Conservation (phyloP, 2,113 vertebrate genomes). For the Syngnathus floridae region DNA sequence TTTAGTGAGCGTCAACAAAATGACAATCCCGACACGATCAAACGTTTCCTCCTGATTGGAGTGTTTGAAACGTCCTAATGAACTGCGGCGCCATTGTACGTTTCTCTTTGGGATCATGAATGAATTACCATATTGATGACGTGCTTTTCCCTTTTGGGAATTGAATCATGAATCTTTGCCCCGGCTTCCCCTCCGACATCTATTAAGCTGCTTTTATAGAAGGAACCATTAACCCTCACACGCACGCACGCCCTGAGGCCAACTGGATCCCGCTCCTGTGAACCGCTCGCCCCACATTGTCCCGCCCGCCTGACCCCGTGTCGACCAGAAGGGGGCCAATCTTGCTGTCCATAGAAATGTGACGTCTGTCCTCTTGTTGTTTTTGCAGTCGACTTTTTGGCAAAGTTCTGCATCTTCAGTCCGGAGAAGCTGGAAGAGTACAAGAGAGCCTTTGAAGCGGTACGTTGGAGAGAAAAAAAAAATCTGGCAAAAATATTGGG, state of each 20-base stretch:
- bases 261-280: conserved; percentile 41
- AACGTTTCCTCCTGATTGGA: neutral
- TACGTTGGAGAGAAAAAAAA: conserved; percentile 69
- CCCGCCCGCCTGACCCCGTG: conserved; percentile 2
- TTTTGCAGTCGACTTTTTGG: conserved; percentile 86
- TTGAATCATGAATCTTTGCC: neutral
- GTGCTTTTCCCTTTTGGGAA: neutral
- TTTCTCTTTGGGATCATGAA: conserved; percentile 4
- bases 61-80: neutral
- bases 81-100: neutral
- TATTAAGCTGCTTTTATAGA: conserved; percentile 19
- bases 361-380: conserved; percentile 32
- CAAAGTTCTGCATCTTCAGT: conserved; percentile 88
- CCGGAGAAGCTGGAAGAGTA: conserved; percentile 82
- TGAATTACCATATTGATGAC: conserved; percentile 3
- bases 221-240: neutral
- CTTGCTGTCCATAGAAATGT: neutral
- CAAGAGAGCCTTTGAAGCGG: conserved; percentile 90
- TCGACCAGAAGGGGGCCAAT: neutral
- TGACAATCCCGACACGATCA: neutral
- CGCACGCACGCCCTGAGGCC: conserved; percentile 2
- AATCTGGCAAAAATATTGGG: conserved; percentile 14
- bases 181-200: conserved; percentile 9
- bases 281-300: conserved; percentile 38
- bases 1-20: conserved; percentile 15